Evolutionary conservation across 1,140 invertebrate genomes (phyloP), one percentile per base, ranked within the genome.

Genomic region (Zaprionus camerounensis): DNA sequence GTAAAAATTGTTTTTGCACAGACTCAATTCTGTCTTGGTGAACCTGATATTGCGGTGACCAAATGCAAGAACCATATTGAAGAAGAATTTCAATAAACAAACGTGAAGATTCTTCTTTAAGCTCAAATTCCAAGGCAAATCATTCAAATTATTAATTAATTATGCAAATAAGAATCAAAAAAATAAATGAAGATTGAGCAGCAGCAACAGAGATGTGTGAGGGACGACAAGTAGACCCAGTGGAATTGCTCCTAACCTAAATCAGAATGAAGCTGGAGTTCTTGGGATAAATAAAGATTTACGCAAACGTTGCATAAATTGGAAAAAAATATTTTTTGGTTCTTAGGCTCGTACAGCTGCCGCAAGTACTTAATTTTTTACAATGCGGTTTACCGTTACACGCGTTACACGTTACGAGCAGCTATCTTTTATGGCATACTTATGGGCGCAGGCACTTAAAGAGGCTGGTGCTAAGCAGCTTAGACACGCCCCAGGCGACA

Each of bases 401-500:
- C 38, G 38, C 41, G 36, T 13, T 15, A 38, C 3, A 70, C 57
- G 58, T 76, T 67, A 63, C 64, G 53, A 66, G 59, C 69, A 76
- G 73, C 73, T 69, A 67, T 61, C 53, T 83, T 78, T 78, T 88
- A 73, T 88, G 44, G 73, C 80, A 59, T 72, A 68, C 67, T 61
- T 73, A 41, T 62, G 49, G 46, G 67, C 51, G 51, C 34, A 46
- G 57, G 57, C 62, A 76, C 66, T 73, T 73, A 65, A 77, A 71
- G 57, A 7, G 62, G 61, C 49, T 69, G 41, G 41, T 55, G 49
- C 80, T 88, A 88, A 88, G 84, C 82, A 64, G 82, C 80, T 86
- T 86, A 77, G 58, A 49, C 38, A 55, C 56, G 68, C 49, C 58
- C 44, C 62, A 22, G 7, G 49, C 36, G 53, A 63, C 38, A 71